These are phyloP conservation scores for Acomys russatus DNA, from an alignment of 2,797 vertebrate species.

Conservation along the genomic window DNA sequence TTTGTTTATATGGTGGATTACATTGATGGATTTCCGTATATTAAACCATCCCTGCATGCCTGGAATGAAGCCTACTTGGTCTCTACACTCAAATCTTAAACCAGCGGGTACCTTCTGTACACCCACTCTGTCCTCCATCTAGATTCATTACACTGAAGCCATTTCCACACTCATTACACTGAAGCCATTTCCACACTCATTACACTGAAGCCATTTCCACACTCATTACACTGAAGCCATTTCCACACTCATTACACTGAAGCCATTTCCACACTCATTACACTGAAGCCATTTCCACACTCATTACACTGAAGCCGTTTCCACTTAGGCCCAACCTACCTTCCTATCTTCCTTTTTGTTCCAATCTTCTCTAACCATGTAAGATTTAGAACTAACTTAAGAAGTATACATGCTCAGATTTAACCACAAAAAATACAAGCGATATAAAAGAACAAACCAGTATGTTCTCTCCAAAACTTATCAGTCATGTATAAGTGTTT, in stretches of 20 bases:
- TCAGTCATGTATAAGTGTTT: neutral
- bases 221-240: too few relatives aligned
- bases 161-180: too few relatives aligned
- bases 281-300: too few relatives aligned
- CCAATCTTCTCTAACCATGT: neutral
- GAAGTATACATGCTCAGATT: neutral
- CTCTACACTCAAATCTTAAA: neutral
- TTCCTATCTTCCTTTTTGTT: neutral
- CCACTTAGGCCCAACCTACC: neutral
- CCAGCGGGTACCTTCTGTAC: neutral
- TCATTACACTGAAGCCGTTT: neutral
- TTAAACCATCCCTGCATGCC: too few relatives aligned
- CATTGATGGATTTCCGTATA: too few relatives aligned
- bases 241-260: neutral
- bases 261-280: too few relatives aligned
- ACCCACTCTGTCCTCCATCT: neutral
- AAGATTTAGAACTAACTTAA: neutral
- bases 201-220: neutral
- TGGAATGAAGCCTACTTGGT: too few relatives aligned
- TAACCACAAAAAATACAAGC: neutral
- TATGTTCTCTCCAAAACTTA: neutral
- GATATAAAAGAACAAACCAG: neutral
- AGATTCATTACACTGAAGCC: neutral
- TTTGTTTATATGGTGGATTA: too few relatives aligned
- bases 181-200: neutral